Evolutionary conservation across 2,888 invertebrate genomes (phyloP).

Genomic region (Ormyrus pomaceus): DNA sequence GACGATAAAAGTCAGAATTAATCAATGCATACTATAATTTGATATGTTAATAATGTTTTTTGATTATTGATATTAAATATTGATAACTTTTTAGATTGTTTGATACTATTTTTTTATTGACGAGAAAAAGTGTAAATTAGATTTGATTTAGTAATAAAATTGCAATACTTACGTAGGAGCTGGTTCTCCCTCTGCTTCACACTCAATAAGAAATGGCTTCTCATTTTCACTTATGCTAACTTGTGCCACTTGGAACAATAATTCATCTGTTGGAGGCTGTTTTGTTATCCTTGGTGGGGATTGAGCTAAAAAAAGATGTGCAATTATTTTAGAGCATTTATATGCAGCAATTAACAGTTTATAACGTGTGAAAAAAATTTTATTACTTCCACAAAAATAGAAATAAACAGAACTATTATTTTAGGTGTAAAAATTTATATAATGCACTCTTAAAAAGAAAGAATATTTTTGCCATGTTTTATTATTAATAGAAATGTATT

Average conservation of each 20-base stretch:
- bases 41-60: not conserved
- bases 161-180: constrained; percentile 87
- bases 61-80: constrained; percentile 3
- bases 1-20: constrained; percentile 38
- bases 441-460: not conserved
- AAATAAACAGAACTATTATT: not conserved
- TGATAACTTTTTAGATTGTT: not conserved
- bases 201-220: constrained; percentile 96
- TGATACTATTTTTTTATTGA: not conserved
- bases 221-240: constrained; percentile 88
- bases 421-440: not conserved
- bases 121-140: not conserved
- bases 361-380: too few relatives aligned
- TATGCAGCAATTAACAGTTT: too few relatives aligned
- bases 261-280: constrained; percentile 93
- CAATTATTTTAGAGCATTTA: too few relatives aligned
- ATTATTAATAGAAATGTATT: not conserved
- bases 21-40: constrained; percentile 12
- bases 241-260: constrained; percentile 91
- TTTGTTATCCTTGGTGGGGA: constrained; percentile 94
- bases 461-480: not conserved
- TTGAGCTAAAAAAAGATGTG: constrained; percentile 79
- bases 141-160: not conserved
- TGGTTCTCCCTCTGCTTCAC: constrained; percentile 97
- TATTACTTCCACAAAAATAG: not conserved